These are phyloP conservation scores for Brassicogethes aeneus DNA, from an alignment of 2,888 invertebrate genomes.

Conservation along the genomic window DNA sequence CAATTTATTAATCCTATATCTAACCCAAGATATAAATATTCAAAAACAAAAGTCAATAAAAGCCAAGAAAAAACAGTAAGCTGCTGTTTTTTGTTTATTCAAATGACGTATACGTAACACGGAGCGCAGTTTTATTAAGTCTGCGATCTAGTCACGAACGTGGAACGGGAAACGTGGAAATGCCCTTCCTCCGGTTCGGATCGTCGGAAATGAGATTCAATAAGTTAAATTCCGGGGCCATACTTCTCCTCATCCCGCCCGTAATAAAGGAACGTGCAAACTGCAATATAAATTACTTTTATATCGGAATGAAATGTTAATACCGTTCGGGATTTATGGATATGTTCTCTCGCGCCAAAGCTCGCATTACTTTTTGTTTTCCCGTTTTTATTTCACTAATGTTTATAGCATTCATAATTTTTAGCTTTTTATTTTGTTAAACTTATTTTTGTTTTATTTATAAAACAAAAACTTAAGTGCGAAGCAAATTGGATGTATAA, in stretches of 20 bases:
- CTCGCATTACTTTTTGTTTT: slow-evolving; percentile 26
- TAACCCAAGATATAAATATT: too few relatives aligned
- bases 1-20: too few relatives aligned
- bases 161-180: slow-evolving; percentile 34
- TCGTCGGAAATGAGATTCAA: slow-evolving; percentile 36
- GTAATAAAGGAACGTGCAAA: slow-evolving; percentile 35
- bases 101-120: slow-evolving; percentile 1
- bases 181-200: slow-evolving; percentile 28
- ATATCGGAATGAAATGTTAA: slow-evolving; percentile 36
- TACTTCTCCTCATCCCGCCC: slow-evolving; percentile 31
- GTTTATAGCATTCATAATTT: too few relatives aligned
- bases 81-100: neutral
- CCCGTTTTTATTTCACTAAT: too few relatives aligned
- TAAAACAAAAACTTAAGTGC: too few relatives aligned
- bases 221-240: slow-evolving; percentile 34
- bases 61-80: neutral
- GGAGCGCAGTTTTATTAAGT: neutral
- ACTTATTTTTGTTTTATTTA: too few relatives aligned
- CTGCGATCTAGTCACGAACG: slow-evolving; percentile 24
- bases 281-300: slow-evolving; percentile 31
- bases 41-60: too few relatives aligned
- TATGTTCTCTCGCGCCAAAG: slow-evolving; percentile 28
- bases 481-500: too few relatives aligned
- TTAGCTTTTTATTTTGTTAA: too few relatives aligned
- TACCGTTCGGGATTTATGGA: slow-evolving; percentile 33